Evolutionary conservation across 2,113 vertebrate genomes (phyloP).

Genomic region (Ailurus styani): DNA sequence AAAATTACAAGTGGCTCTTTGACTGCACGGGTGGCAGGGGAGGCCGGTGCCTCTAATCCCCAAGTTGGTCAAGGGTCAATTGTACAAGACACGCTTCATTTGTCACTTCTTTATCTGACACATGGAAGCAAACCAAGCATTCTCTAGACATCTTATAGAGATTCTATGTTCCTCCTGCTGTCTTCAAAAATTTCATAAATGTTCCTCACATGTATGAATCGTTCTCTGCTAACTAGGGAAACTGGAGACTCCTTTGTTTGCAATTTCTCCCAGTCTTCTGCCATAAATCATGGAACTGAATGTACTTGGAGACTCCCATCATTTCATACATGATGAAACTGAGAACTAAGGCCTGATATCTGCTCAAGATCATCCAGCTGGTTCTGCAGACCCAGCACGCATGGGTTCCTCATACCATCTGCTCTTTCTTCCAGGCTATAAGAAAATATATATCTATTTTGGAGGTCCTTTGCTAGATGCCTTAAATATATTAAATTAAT

Average conservation of each 20-base stretch:
- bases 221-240: not conserved
- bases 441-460: not conserved
- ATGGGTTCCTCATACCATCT: not conserved
- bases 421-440: not conserved
- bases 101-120: not conserved
- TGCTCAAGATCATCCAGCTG: not conserved
- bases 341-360: not conserved
- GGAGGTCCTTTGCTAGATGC: not conserved
- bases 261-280: not conserved
- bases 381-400: not conserved
- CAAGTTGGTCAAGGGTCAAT: not conserved
- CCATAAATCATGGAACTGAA: not conserved
- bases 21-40: accelerated
- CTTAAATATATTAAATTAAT: not conserved
- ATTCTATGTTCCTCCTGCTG: not conserved
- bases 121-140: not conserved
- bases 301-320: not conserved
- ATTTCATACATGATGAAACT: not conserved
- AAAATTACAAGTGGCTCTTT: not conserved
- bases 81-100: not conserved
- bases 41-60: not conserved
- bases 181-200: not conserved
- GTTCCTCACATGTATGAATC: not conserved
- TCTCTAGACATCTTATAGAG: not conserved
- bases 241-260: not conserved